Evolutionary conservation across 2,113 vertebrate species (phyloP), one percentile per base, ranked within the genome.

Genomic region (Pyrgilauda ruficollis): DNA sequence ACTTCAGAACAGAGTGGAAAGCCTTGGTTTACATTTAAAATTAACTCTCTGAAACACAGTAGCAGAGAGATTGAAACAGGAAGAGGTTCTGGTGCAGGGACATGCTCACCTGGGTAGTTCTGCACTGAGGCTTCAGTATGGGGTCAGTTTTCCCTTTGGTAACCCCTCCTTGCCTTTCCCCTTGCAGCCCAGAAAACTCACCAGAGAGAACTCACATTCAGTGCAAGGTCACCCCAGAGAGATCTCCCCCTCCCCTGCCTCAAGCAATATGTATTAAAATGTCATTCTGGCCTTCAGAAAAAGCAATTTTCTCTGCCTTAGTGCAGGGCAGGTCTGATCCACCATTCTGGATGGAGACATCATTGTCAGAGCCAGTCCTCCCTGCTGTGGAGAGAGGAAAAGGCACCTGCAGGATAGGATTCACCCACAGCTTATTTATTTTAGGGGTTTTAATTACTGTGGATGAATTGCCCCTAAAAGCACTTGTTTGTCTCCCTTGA

Each of bases 41-140:
- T 20, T 10, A 87, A 50, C 26, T 28, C 15, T 59, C 74, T 83
- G 62, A 87, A 82, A 74, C 28, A 24, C 6, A 53, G 16, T 30
- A n/a, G 63, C 14, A 76, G 68, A 49, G 16, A 59, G 18, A 47
- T 15, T 59, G 30, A 41, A 39, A 41, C 18, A 58, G 64, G 50
- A 69, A 46, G 27, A 49, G 11, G 4, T 27, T 8, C 7, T 6
- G 5, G 3, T 13, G 24, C 23, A 24, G 23, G 21, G 12, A 19
- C 18, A 13, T 22, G 28, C 18, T 79, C 39, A 30, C 19, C 35
- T 55, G n/a, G 7, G 8, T 17, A 59, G 37, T 6, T 81, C 64
- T 84, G 50, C 4, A 2, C 30, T 1, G 4, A 33, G 44, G 19
- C 19, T 70, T 75, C 5, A 5, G 21, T 3, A 3, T 0, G 1